Base-by-base conservation (phyloP, 2,113 vertebrate genomes). In the Sebastes schlegelii region DNA sequence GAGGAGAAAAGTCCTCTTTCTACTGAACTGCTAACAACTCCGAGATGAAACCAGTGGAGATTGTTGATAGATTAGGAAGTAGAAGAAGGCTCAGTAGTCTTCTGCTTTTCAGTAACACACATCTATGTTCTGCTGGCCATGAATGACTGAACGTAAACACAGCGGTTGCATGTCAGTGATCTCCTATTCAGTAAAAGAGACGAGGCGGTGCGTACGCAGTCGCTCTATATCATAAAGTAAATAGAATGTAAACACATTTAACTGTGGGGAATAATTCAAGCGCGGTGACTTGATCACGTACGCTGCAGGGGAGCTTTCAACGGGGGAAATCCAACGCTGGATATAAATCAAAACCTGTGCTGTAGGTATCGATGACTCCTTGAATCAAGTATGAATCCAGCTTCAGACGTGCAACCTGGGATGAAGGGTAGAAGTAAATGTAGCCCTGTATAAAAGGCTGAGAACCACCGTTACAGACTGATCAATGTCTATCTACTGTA, bases 171-270 rank as follows among this genome's bases (percentile, higher is more conserved):
- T 43, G 6, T 11, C 64, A 14, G 19, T 13, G 9, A 8, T 5
- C 45, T 55, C 42, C 42, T 4, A 1, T 26, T 73, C 55, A 60
- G 23, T 19, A 10, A 61, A 26, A 73, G 55, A 45, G 19, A 8
- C 43, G 23, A 26, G 43, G 42, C 42, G n/a, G n/a, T 10, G 54
- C 12, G 13, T 26, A 58, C 5, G 9, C 67, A 69, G 23, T 40
- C 16, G 1, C 58, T 40, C 45, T 8, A 14, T n/a, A 49, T 74
- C 72, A n/a, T 63, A 63, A 74, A 49, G 45, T 74, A 74, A 74
- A 74, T 48, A 55, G 19, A 57, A 57, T 14, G 40, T 71, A 74
- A 74, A 74, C 43, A 60, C 70, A 26, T 73, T 73, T 60, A 45
- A 16, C 10, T 8, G 49, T 16, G 48, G 6, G 19, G 12, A 17